phyloP scores from a whole-genome alignment of 2,113 vertebrate species.

The Cromileptes altivelis region DNA sequence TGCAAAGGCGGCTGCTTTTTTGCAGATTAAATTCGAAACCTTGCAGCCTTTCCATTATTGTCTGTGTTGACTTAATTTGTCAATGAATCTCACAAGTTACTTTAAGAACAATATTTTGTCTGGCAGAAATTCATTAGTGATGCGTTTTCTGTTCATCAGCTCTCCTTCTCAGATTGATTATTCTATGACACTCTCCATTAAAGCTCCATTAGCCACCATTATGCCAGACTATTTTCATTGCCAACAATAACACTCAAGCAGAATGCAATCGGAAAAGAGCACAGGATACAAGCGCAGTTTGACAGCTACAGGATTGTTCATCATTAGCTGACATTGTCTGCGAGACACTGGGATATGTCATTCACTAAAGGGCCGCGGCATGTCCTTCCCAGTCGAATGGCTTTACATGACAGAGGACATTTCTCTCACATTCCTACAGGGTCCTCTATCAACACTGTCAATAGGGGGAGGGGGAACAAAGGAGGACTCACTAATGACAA shows the following conservation, averaged over 20 bases:
- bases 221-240: slow-evolving; percentile 69
- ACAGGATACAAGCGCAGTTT: slow-evolving; percentile 51
- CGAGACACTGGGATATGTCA: slow-evolving; percentile 67
- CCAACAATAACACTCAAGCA: slow-evolving; percentile 72
- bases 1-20: slow-evolving; percentile 33
- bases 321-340: slow-evolving; percentile 76
- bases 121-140: slow-evolving; percentile 68
- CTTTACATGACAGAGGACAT: slow-evolving; percentile 71
- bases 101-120: slow-evolving; percentile 60
- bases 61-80: slow-evolving; percentile 40
- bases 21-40: slow-evolving; percentile 51
- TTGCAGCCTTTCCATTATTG: slow-evolving; percentile 35
- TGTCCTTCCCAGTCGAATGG: slow-evolving; percentile 54
- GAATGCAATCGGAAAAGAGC: slow-evolving; percentile 52
- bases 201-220: slow-evolving; percentile 79
- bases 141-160: slow-evolving; percentile 59
- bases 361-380: slow-evolving; percentile 53
- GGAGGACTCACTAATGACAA: slow-evolving; percentile 67
- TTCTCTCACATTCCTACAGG: slow-evolving; percentile 55
- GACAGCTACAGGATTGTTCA: slow-evolving; percentile 77
- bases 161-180: slow-evolving; percentile 70
- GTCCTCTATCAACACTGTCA: slow-evolving; percentile 65
- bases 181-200: slow-evolving; percentile 78
- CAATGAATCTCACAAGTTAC: slow-evolving; percentile 39
- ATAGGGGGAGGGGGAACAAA: slow-evolving; percentile 43